Evolutionary conservation across 2,888 invertebrate species (phyloP).

Genomic region (Drosophila phalerata): DNA sequence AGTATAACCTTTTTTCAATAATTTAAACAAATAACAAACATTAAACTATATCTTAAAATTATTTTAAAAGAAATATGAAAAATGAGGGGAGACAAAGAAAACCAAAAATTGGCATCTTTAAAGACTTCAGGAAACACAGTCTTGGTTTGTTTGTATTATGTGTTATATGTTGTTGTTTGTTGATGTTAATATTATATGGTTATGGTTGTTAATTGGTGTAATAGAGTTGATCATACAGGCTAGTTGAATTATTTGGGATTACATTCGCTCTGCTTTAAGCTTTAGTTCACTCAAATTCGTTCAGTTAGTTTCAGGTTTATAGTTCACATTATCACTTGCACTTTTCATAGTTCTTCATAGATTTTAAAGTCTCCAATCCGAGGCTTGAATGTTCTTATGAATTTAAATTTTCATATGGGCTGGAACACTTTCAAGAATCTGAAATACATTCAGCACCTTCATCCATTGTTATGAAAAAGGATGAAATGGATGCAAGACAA

Average conservation of each 20-base stretch:
- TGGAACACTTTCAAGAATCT: conserved; percentile 31
- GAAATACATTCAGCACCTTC: conserved; percentile 11
- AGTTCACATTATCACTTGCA: conserved; percentile 27
- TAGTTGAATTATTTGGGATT: conserved; percentile 25
- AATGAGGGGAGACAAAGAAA: conserved; percentile 27
- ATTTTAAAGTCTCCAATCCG: background rate
- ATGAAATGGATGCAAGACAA: background rate
- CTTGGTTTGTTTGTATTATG: conserved; percentile 23
- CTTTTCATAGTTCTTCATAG: conserved; percentile 13
- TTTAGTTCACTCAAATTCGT: conserved; percentile 8
- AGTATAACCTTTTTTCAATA: conserved; percentile 71
- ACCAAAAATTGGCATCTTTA: conserved; percentile 16
- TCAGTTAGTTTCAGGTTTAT: conserved; percentile 30
- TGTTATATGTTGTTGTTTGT: conserved; percentile 35
- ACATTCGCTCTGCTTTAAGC: conserved; percentile 20
- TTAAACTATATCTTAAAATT: conserved; percentile 69
- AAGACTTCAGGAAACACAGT: conserved; percentile 11
- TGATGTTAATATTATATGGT: conserved; percentile 48
- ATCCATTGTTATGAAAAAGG: background rate
- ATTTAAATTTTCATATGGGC: background rate
- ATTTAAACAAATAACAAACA: conserved; percentile 77
- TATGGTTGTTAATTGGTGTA: conserved; percentile 29
- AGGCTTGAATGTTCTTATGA: background rate
- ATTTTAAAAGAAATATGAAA: conserved; percentile 43
- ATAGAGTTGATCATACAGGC: conserved; percentile 39